Percentiles rank a stretch among this genome's conserved stretches.
Evolutionary conservation across 2,797 vertebrate genomes (phyloP).

Genomic region (Chelmon rostratus): DNA sequence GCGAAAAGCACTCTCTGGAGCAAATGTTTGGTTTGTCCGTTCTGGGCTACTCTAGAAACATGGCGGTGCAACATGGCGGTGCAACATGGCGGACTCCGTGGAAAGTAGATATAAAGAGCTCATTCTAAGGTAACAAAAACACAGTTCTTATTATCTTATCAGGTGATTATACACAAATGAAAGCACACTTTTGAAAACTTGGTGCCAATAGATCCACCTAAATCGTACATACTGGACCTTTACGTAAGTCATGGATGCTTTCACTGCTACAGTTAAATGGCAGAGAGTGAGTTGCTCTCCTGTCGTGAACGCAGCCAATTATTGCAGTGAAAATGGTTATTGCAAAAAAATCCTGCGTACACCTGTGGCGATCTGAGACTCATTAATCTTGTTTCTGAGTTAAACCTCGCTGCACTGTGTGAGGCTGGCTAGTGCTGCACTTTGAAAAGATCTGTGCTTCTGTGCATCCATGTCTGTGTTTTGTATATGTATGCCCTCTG

Average conservation of each 20-base stretch:
- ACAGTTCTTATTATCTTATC: too few relatives aligned
- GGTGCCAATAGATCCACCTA: too few relatives aligned
- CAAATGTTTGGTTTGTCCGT: too few relatives aligned
- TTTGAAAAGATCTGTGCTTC: not conserved
- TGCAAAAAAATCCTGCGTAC: not conserved
- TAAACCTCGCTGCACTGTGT: not conserved
- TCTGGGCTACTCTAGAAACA: too few relatives aligned
- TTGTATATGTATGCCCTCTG: not conserved
- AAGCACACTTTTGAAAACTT: too few relatives aligned
- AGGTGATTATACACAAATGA: too few relatives aligned
- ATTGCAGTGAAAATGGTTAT: not conserved
- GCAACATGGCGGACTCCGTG: too few relatives aligned
- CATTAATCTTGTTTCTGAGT: not conserved
- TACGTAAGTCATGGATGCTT: not conserved
- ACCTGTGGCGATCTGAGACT: not conserved
- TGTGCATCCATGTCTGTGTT: not conserved
- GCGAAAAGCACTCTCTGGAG: too few relatives aligned
- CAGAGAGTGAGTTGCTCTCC: not conserved
- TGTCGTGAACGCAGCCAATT: not conserved
- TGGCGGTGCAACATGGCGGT: too few relatives aligned
- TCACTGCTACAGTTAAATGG: not conserved
- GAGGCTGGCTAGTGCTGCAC: not conserved
- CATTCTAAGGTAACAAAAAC: too few relatives aligned
- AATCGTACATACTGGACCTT: too few relatives aligned
- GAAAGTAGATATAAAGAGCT: too few relatives aligned